Percentiles rank a stretch among this genome's conserved stretches.
Evolutionary conservation across 2,888 invertebrate genomes (phyloP).

Genomic region (Cataglyphis cursor): DNA sequence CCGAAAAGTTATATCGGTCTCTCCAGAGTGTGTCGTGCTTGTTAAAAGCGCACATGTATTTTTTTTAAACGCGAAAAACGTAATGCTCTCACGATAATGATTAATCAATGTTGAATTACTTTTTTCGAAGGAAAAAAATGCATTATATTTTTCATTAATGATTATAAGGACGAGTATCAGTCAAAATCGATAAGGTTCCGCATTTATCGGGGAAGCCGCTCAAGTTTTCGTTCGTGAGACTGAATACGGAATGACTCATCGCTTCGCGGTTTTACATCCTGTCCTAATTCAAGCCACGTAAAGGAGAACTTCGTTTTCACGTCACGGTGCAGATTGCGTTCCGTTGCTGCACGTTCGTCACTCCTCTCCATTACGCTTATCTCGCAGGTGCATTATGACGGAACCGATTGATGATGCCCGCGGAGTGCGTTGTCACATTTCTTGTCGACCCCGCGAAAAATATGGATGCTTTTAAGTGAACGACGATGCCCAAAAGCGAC

Average conservation of each 20-base stretch:
- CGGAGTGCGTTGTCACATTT: constrained; percentile 57
- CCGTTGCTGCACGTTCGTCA: constrained; percentile 58
- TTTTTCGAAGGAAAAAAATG: neutral
- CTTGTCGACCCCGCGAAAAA: constrained; percentile 58
- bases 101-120: neutral
- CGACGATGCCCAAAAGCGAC: constrained; percentile 19
- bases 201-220: constrained; percentile 41
- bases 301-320: constrained; percentile 49
- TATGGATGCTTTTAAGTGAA: constrained; percentile 70
- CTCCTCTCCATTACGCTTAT: constrained; percentile 45
- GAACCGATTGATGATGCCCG: constrained; percentile 60
- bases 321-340: constrained; percentile 47
- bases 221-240: constrained; percentile 46
- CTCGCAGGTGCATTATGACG: constrained; percentile 56
- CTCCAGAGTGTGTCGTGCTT: neutral
- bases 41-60: neutral
- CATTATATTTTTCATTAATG: constrained; percentile 1
- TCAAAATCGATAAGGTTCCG: constrained; percentile 25
- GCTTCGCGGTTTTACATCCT: constrained; percentile 46
- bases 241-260: constrained; percentile 57
- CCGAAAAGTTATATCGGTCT: constrained; percentile 76
- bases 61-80: constrained; percentile 2
- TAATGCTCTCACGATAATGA: constrained; percentile 7
- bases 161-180: neutral
- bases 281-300: constrained; percentile 51